Evolutionary conservation across 2,113 vertebrate genomes (phyloP), one percentile per base, ranked within the genome.

Genomic region (Colinus virginianus): DNA sequence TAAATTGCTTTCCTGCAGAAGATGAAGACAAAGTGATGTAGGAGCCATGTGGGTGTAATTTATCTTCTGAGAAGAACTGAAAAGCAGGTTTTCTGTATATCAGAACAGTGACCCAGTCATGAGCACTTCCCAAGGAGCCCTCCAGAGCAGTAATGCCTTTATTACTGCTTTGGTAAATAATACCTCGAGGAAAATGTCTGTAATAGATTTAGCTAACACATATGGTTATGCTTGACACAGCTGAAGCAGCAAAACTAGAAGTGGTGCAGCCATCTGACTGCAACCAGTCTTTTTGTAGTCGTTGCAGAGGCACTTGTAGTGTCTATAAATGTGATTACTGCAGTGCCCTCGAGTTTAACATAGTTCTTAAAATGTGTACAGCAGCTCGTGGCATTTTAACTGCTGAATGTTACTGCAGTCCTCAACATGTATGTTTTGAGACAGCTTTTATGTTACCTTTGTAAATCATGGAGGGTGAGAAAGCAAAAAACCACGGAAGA

Each of bases 291-390:
- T 86, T 64, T 69, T 78, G 0, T 32, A 79, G 51, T 80, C 78
- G 49, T 69, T 78, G 68, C 87, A 85, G 82, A 84, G 72, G n/a
- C 58, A 58, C 55, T 90, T 83, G 10, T 17, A 58, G 48, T 46
- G 34, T 49, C 69, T 85, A 2, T 86, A 81, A 90, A 76, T 42
- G 42, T 48, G 28, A 77, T 90, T 48, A 49, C 36, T 84, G 28
- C 0, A 0, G 11, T 42, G 53, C 53, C n/a, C 46, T 83, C 0
- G 0, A 63, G 49, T 92, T 92, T 90, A 68, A 49, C 74, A 3
- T 51, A 16, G 55, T 80, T 77, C 90, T 75, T 67, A 48, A 94
- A 96, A 53, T 5, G 67, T 40, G 4, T 59, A 28, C 32, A 56
- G 21, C 46, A 18, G 7, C 85, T 87, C 49, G 19, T 68, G 69